phyloP scores from a whole-genome alignment of 2,888 invertebrate genomes.

The Rhaphigaster nebulosa region DNA sequence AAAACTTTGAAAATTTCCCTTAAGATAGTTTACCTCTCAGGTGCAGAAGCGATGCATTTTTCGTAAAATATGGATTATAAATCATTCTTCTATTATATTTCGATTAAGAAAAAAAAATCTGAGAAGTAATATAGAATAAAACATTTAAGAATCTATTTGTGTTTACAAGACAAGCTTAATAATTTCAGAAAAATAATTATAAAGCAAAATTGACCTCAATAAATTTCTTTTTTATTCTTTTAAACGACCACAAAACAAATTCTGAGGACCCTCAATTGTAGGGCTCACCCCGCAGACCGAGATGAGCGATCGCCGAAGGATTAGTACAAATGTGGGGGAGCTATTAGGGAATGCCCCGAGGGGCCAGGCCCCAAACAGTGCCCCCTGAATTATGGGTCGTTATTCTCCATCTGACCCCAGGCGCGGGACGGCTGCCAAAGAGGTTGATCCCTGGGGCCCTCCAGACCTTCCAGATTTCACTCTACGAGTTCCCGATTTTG shows the following conservation, averaged over 20 bases:
- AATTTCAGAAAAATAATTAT: too few species aligned
- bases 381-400: conserved; percentile 19
- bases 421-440: background rate
- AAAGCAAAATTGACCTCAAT: too few species aligned
- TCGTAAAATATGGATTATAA: too few species aligned
- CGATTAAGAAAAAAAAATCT: too few species aligned
- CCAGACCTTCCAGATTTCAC: background rate
- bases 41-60: too few species aligned
- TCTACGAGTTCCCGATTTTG: background rate
- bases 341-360: background rate
- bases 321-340: background rate
- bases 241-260: background rate
- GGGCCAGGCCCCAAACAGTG: background rate
- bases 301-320: conserved; percentile 5
- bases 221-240: background rate
- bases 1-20: too few species aligned
- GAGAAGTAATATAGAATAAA: too few species aligned
- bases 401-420: conserved; percentile 6
- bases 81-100: too few species aligned
- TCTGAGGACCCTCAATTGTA: background rate
- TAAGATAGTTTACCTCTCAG: too few species aligned
- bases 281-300: background rate
- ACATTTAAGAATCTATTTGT: too few species aligned
- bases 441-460: background rate
- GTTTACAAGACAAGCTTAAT: too few species aligned